Percentiles rank a stretch among this genome's conserved stretches.
These are phyloP conservation scores for Picathartes gymnocephalus DNA, from an alignment of 2,113 vertebrate species.

Conservation along the genomic window DNA sequence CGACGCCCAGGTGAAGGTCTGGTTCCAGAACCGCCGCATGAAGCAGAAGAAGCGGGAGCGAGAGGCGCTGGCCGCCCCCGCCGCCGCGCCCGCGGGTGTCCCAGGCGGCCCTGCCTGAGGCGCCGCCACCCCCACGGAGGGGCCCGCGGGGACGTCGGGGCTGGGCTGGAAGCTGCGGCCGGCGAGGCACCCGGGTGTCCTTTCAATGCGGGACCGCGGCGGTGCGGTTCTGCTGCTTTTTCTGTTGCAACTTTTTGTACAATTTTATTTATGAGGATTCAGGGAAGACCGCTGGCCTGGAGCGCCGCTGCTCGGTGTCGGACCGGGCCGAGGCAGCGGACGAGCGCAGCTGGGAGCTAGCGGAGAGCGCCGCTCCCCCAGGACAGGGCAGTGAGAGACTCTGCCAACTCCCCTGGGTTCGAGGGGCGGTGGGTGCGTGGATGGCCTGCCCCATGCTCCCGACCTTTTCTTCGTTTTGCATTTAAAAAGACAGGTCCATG, in stretches of 20 bases:
- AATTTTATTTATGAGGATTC: background rate
- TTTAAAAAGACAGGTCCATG: background rate
- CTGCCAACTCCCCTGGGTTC: background rate
- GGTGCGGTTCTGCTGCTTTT: background rate
- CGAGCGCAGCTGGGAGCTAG: background rate
- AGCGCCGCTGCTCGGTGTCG: background rate
- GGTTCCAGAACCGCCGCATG: conserved; percentile 98
- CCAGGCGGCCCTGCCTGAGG: background rate
- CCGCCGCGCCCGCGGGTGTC: background rate
- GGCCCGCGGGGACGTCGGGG: background rate
- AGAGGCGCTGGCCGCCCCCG: conserved; percentile 61
- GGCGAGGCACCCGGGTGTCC: background rate
- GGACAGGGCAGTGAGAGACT: background rate
- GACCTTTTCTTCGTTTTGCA: background rate
- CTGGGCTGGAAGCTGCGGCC: background rate
- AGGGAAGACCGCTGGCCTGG: background rate
- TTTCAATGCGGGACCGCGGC: background rate
- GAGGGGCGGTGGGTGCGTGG: background rate
- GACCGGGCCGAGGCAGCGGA: background rate
- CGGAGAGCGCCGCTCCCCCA: background rate
- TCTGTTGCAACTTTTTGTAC: background rate
- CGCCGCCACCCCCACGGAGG: background rate
- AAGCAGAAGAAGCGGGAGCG: conserved; percentile 88
- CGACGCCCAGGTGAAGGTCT: conserved; percentile 92
- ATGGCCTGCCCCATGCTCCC: background rate